Evolutionary conservation across 2,113 vertebrate genomes (phyloP), one percentile per base, ranked within the genome.

Genomic region (Scopus umbretta): DNA sequence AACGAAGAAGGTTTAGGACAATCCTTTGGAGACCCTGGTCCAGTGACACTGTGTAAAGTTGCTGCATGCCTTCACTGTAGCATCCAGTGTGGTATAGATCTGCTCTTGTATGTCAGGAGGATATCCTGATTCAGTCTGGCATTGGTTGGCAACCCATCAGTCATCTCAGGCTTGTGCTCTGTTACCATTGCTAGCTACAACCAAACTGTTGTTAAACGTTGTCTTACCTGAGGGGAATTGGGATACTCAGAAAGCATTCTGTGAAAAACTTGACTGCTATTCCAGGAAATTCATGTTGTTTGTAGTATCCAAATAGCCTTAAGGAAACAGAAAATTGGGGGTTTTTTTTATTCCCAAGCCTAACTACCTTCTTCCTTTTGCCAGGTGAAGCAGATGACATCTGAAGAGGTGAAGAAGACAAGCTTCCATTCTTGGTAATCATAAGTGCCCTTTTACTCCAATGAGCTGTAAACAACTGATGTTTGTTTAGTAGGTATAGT

Each of bases 11-110:
- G 8, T 11, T 32, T 4, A 15, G 4, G 4, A 38, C 63, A 58
- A 45, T 14, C 2, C 6, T 6, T 43, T 53, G 23, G 16, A 65
- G 17, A 4, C 0, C 4, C 4, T 10, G 9, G 6, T 22, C 8
- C 23, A 14, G 17, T 3, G 16, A 17, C 2, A 7, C 38, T n/a
- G 23, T n/a, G 18, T 13, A 8, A 56, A 42, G 45, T 7, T 32
- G 50, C 16, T 50, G 27, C 42, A 62, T 34, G 11, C 12, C 14
- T 67, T 25, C 29, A 5, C 21, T 23, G 10, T 1, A 75, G n/a
- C 43, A n/a, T 18, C 8, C 17, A 5, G 22, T 42, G 40, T 12
- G 12, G 40, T 42, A 42, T 42, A 42, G 40, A 42, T 9, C 72
- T 17, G 18, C 6, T 56, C 5, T 10, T 52, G 5, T 40, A 30